Evolutionary conservation across 2,888 invertebrate genomes (phyloP).

Genomic region (Dicycla oo): DNA sequence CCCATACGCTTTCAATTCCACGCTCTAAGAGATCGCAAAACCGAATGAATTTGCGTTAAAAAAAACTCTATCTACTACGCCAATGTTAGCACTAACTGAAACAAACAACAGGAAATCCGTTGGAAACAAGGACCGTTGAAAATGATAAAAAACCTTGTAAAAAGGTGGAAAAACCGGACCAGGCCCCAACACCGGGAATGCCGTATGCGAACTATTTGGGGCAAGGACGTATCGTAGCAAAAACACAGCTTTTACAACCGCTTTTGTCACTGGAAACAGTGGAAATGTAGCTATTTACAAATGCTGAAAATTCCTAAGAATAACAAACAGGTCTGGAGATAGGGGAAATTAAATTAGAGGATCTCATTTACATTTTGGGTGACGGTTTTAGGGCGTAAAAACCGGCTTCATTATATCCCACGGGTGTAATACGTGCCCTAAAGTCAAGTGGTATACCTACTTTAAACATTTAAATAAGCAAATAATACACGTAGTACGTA

Average conservation of each 20-base stretch:
- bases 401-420: conserved; percentile 10
- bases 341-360: conserved; percentile 28
- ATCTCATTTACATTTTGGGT: conserved; percentile 28
- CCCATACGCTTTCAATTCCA: conserved; percentile 39
- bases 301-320: conserved; percentile 26
- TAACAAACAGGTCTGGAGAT: conserved; percentile 2
- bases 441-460: neutral
- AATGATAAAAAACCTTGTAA: conserved; percentile 61
- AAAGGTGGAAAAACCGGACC: conserved; percentile 47
- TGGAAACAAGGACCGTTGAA: conserved; percentile 65
- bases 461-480: neutral
- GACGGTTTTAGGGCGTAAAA: conserved; percentile 9
- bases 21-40: conserved; percentile 50
- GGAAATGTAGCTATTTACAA: conserved; percentile 22
- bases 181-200: conserved; percentile 42
- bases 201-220: conserved; percentile 51
- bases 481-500: too few species aligned
- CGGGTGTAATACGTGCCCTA: neutral
- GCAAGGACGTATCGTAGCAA: conserved; percentile 39
- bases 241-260: conserved; percentile 32
- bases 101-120: conserved; percentile 72
- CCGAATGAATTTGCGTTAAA: conserved; percentile 38
- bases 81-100: conserved; percentile 68
- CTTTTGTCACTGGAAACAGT: conserved; percentile 24
- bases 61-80: conserved; percentile 32